These are phyloP conservation scores for Neotoma lepida DNA, from an alignment of 2,113 vertebrate species.

Conservation along the genomic window DNA sequence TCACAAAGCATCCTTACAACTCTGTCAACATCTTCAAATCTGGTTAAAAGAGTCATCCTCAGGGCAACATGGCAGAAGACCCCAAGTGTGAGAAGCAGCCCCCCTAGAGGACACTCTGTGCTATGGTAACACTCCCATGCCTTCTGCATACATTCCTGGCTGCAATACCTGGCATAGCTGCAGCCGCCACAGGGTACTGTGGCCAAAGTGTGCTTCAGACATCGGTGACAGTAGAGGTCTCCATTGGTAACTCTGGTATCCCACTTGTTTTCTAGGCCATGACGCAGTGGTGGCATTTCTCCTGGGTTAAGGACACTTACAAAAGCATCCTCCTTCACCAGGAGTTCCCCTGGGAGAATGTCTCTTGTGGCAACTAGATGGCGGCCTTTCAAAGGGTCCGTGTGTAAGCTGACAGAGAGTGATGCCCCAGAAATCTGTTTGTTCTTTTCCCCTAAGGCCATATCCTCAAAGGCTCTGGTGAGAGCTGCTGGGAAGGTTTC, in stretches of 20 bases:
- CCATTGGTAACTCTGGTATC: constrained; percentile 75
- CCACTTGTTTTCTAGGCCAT: constrained; percentile 51
- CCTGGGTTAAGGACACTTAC: constrained; percentile 91
- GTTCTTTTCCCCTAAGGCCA: constrained; percentile 77
- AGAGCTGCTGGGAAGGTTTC: neutral
- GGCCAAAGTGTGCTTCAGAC: constrained; percentile 86
- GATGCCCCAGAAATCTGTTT: constrained; percentile 76
- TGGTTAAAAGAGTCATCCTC: constrained; percentile 89
- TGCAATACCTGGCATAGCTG: constrained; percentile 93
- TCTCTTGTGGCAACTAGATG: constrained; percentile 87
- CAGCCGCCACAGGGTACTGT: constrained; percentile 89
- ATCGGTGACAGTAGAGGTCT: constrained; percentile 91
- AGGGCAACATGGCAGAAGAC: constrained; percentile 92
- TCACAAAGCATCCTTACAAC: constrained; percentile 45
- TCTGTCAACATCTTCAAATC: constrained; percentile 82
- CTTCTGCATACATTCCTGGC: constrained; percentile 83
- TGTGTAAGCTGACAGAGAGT: constrained; percentile 83
- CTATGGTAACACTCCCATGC: constrained; percentile 93
- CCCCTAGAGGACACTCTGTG: constrained; percentile 90
- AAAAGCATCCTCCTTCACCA: constrained; percentile 92
- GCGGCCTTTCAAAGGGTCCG: constrained; percentile 88
- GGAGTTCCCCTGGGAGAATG: constrained; percentile 88
- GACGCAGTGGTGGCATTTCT: constrained; percentile 65
- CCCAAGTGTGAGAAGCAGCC: constrained; percentile 87
- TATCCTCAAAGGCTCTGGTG: constrained; percentile 7